Conservation (phyloP, 2,888 invertebrate species). For the Melanargia galathea region DNA sequence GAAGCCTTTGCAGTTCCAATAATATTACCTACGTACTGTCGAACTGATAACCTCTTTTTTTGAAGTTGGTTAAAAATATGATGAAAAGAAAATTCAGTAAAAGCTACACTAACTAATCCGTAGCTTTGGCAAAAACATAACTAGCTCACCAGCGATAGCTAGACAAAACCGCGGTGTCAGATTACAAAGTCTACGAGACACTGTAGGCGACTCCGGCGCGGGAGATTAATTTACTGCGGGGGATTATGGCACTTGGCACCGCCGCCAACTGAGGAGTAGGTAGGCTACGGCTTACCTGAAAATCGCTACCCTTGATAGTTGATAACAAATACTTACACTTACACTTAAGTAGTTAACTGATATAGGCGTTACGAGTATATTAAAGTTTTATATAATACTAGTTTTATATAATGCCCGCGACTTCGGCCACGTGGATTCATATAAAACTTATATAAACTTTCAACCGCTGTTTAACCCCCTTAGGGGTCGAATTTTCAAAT, state of each 20-base stretch:
- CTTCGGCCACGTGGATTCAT: too few relatives aligned
- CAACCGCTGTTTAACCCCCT: too few relatives aligned
- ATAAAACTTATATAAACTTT: too few relatives aligned
- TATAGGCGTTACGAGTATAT: too few relatives aligned
- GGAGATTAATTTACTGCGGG: conserved; percentile 3
- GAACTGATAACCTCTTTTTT: too few relatives aligned
- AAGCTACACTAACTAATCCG: not conserved
- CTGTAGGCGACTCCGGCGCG: not conserved
- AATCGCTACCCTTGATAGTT: not conserved
- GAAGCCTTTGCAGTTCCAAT: too few relatives aligned
- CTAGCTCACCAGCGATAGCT: not conserved
- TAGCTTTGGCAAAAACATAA: not conserved
- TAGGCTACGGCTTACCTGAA: not conserved
- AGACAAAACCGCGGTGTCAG: not conserved
- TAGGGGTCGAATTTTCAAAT: too few relatives aligned
- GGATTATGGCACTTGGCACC: not conserved
- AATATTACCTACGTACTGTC: too few relatives aligned
- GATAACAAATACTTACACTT: not conserved
- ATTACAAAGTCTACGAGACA: conserved; percentile 10
- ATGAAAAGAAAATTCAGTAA: not conserved
- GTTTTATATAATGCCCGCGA: too few relatives aligned
- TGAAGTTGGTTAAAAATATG: too few relatives aligned
- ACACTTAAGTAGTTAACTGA: not conserved
- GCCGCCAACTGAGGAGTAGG: not conserved
- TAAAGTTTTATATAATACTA: too few relatives aligned